phyloP scores from a whole-genome alignment of 2,888 invertebrate genomes.

The Syrista parreyssii region DNA sequence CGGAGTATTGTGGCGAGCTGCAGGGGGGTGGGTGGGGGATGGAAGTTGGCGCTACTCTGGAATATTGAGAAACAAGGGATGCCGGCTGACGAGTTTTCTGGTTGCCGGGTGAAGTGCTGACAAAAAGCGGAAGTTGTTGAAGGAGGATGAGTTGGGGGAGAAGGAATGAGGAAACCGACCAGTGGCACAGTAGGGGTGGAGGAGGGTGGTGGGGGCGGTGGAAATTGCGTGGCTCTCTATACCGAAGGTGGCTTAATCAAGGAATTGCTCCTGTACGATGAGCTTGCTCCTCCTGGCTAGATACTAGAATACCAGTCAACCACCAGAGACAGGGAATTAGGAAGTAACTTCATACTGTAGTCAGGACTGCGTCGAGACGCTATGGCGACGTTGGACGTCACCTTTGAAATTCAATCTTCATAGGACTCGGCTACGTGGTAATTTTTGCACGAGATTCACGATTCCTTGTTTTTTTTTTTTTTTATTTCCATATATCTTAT shows the following conservation, averaged over 20 bases:
- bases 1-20: neutral
- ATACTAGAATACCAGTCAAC: neutral
- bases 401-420: neutral
- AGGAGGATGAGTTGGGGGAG: neutral
- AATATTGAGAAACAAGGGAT: conserved; percentile 2
- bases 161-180: neutral
- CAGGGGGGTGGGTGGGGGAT: too few relatives aligned
- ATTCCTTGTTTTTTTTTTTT: too few relatives aligned
- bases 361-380: neutral
- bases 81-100: neutral
- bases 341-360: neutral
- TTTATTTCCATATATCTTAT: too few relatives aligned
- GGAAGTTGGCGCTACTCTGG: neutral
- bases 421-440: too few relatives aligned
- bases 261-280: neutral
- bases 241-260: neutral
- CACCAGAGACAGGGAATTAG: neutral
- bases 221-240: neutral
- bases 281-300: neutral
- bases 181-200: too few relatives aligned
- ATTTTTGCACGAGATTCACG: too few relatives aligned
- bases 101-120: neutral
- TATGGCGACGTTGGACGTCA: neutral
- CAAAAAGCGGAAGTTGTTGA: neutral
- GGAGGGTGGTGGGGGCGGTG: neutral